Conservation (phyloP, 1,140 invertebrate genomes). For the Teleopsis dalmanni region DNA sequence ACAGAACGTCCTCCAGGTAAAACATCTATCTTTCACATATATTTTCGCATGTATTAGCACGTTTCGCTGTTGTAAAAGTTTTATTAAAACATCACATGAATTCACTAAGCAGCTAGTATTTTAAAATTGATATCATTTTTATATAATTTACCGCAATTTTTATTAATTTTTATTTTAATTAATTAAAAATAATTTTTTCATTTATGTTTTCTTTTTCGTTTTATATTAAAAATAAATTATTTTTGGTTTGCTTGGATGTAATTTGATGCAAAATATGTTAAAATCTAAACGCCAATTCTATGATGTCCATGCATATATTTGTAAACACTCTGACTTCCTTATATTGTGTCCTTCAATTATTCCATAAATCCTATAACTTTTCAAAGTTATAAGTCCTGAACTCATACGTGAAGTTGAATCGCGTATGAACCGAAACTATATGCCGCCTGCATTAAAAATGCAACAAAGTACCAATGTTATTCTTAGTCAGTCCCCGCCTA, state of each 20-base stretch:
- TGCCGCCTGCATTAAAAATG: slow-evolving; percentile 54
- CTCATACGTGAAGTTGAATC: slow-evolving; percentile 80
- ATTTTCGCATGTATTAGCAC: background rate
- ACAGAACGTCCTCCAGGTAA: slow-evolving; percentile 79
- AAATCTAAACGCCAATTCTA: slow-evolving; percentile 4
- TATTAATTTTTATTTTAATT: slow-evolving; percentile 42
- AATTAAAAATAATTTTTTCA: slow-evolving; percentile 46
- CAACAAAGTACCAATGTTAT: slow-evolving; percentile 1
- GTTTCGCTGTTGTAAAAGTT: background rate
- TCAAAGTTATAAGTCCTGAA: slow-evolving; percentile 73
- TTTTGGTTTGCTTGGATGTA: slow-evolving; percentile 27
- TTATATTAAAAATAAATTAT: slow-evolving; percentile 7
- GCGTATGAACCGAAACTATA: slow-evolving; percentile 75
- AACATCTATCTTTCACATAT: background rate
- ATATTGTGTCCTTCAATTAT: no score
- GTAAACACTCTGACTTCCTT: no score
- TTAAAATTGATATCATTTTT: background rate
- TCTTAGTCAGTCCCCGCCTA: slow-evolving; percentile 36
- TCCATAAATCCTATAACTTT: background rate
- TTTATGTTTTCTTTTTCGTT: slow-evolving; percentile 42
- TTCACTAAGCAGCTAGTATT: background rate
- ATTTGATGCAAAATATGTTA: slow-evolving; percentile 5
- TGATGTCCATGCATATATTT: no score
- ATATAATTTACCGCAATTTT: background rate
- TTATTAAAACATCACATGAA: background rate